Evolutionary conservation across 2,113 vertebrate genomes (phyloP).

Genomic region (Tachysurus fulvidraco): DNA sequence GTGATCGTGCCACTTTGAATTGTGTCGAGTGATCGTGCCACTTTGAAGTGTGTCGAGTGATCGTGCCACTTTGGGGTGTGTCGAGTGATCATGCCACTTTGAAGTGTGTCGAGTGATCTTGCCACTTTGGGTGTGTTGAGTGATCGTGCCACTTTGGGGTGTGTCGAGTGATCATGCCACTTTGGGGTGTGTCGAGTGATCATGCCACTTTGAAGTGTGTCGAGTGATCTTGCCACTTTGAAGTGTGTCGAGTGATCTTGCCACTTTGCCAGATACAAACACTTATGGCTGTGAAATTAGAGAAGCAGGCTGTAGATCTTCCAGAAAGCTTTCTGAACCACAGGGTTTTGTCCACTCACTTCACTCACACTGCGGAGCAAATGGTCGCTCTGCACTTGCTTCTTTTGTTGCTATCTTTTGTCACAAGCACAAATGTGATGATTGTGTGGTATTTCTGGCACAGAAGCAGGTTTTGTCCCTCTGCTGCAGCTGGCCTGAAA

Average conservation of each 20-base stretch:
- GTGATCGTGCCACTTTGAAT: too few species aligned
- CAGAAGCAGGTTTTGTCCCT: background rate
- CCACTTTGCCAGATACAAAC: background rate
- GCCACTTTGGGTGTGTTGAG: too few species aligned
- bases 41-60: too few species aligned
- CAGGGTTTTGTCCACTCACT: slow-evolving; percentile 19
- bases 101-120: too few species aligned
- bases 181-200: too few species aligned
- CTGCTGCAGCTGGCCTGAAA: background rate
- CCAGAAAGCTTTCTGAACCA: background rate
- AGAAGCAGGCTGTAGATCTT: background rate
- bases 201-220: too few species aligned
- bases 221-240: too few species aligned
- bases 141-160: too few species aligned
- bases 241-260: background rate
- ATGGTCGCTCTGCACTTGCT: background rate
- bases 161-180: too few species aligned
- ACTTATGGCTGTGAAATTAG: slow-evolving; percentile 9
- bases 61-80: too few species aligned
- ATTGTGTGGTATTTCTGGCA: slow-evolving; percentile 7
- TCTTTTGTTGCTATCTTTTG: slow-evolving; percentile 19
- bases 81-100: background rate
- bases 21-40: too few species aligned
- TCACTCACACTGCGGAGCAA: slow-evolving; percentile 11
- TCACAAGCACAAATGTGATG: slow-evolving; percentile 2